Evolutionary conservation across 2,888 invertebrate species (phyloP).

Genomic region (Melanargia galathea): DNA sequence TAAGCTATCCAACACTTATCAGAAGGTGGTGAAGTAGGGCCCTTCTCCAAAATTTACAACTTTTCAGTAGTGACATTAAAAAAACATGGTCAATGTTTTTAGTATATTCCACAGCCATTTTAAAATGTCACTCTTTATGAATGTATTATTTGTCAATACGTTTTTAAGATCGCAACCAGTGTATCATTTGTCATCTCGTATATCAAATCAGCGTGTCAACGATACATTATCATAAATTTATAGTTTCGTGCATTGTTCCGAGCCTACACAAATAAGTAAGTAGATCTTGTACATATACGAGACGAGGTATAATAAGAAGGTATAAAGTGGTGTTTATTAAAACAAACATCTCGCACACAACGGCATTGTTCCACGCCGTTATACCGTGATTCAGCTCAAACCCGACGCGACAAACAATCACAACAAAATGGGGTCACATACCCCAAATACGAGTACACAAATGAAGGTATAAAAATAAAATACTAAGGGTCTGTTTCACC

Average conservation of each 20-base stretch:
- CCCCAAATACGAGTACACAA: conserved; percentile 5
- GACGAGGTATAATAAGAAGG: conserved; percentile 2
- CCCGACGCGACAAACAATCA: conserved; percentile 19
- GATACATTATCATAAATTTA: conserved; percentile 19
- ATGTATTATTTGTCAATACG: no score
- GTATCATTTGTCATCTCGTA: neutral
- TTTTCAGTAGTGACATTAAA: no score
- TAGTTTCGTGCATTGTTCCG: conserved; percentile 22
- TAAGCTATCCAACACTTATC: no score
- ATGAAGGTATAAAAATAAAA: conserved; percentile 3
- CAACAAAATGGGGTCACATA: conserved; percentile 25
- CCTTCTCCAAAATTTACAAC: no score
- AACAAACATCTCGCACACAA: conserved; percentile 28
- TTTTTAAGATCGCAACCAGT: neutral
- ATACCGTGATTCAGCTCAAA: conserved; percentile 32
- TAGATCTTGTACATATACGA: conserved; percentile 9
- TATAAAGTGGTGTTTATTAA: conserved; percentile 14
- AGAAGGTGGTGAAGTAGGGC: no score
- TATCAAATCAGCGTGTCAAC: conserved; percentile 8
- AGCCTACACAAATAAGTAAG: conserved; percentile 16
- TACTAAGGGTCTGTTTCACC: no score
- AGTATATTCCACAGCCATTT: no score
- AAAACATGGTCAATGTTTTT: no score
- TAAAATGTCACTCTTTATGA: no score
- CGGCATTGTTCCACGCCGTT: conserved; percentile 29